phyloP scores from a whole-genome alignment of 2,797 vertebrate genomes.

The Megalops cyprinoides region DNA sequence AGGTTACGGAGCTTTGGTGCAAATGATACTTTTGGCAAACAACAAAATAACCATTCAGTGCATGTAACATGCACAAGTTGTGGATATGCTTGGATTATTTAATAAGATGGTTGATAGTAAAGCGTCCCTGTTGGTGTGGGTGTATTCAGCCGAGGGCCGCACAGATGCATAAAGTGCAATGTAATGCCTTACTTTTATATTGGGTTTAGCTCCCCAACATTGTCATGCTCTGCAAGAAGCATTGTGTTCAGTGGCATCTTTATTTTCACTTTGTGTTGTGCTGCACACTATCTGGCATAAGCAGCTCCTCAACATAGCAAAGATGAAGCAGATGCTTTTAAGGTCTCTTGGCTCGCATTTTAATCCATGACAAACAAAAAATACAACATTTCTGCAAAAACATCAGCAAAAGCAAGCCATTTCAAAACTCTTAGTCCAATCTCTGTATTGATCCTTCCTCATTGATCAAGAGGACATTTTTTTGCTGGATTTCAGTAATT shows the following conservation, averaged over 20 bases:
- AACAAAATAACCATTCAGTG: slow-evolving; percentile 65
- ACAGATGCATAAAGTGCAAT: slow-evolving; percentile 49
- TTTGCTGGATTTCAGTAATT: neutral
- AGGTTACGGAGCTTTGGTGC: slow-evolving; percentile 83
- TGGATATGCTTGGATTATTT: slow-evolving; percentile 72
- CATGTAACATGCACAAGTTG: slow-evolving; percentile 63
- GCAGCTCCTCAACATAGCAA: slow-evolving; percentile 41
- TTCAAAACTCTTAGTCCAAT: neutral
- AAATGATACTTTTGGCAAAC: slow-evolving; percentile 93
- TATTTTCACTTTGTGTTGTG: neutral
- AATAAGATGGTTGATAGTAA: slow-evolving; percentile 66
- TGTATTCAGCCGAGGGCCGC: slow-evolving; percentile 56
- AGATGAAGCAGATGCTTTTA: slow-evolving; percentile 37
- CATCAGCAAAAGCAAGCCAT: neutral
- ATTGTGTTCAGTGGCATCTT: slow-evolving; percentile 26
- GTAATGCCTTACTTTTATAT: slow-evolving; percentile 52
- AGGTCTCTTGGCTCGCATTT: slow-evolving; percentile 32
- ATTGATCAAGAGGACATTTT: neutral
- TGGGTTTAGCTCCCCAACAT: slow-evolving; percentile 64
- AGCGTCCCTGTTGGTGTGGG: slow-evolving; percentile 43
- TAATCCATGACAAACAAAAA: neutral
- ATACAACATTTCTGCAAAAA: neutral
- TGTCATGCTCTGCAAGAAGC: slow-evolving; percentile 59
- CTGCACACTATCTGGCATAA: slow-evolving; percentile 38
- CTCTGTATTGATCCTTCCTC: slow-evolving; percentile 7